Evolutionary conservation across 2,797 vertebrate genomes (phyloP).

Genomic region (Rachycentron canadum): DNA sequence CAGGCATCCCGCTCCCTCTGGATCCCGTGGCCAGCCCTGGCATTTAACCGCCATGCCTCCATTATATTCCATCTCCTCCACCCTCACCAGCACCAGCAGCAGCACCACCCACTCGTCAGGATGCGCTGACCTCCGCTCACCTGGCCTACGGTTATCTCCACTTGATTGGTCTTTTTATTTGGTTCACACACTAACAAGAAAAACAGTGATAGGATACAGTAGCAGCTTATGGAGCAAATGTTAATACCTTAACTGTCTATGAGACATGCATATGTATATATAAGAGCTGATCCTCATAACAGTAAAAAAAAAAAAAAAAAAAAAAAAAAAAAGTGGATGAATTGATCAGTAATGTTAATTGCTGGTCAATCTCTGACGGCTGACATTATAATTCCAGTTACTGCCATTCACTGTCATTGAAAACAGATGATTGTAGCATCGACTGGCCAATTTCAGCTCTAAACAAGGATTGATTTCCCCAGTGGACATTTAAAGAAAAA

Average conservation of each 20-base stretch:
- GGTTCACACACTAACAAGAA: constrained; percentile 66
- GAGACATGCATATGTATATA: neutral
- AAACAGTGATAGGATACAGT: constrained; percentile 22
- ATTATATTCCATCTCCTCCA: constrained; percentile 37
- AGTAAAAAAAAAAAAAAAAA: constrained; percentile 40
- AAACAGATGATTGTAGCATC: constrained; percentile 75
- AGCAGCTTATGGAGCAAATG: constrained; percentile 13
- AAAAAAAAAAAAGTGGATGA: constrained; percentile 35
- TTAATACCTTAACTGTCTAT: neutral
- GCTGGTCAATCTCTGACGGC: constrained; percentile 40
- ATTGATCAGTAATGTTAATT: constrained; percentile 54
- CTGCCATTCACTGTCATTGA: constrained; percentile 69
- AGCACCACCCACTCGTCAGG: constrained; percentile 12
- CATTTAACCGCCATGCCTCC: constrained; percentile 64
- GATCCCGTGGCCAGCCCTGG: constrained; percentile 35
- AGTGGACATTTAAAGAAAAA: constrained; percentile 73
- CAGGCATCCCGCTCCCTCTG: constrained; percentile 37
- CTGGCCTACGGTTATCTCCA: constrained; percentile 64
- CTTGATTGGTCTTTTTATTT: constrained; percentile 67
- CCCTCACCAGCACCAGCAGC: neutral
- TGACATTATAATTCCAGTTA: constrained; percentile 69
- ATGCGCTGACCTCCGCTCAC: constrained; percentile 71
- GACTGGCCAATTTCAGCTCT: constrained; percentile 72
- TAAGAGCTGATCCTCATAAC: constrained; percentile 15
- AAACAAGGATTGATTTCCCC: constrained; percentile 79